These are phyloP conservation scores for Agapostemon virescens DNA, from an alignment of 2,888 invertebrate species.

Conservation along the genomic window DNA sequence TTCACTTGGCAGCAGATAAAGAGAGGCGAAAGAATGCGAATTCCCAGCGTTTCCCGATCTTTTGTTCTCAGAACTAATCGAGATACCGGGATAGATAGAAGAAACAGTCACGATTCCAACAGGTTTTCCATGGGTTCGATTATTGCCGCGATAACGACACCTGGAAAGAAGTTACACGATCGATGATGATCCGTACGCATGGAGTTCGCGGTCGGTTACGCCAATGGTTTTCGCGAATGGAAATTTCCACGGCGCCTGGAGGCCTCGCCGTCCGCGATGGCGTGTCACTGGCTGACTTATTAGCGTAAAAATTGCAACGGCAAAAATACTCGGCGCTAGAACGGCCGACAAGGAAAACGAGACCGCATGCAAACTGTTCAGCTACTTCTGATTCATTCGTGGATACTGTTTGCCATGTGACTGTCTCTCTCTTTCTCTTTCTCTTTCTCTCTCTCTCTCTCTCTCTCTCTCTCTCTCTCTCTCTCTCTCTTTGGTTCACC, in stretches of 20 bases:
- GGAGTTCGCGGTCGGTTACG: slow-evolving; percentile 68
- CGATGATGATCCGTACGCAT: not conserved
- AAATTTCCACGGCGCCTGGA: slow-evolving; percentile 74
- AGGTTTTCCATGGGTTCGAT: not conserved
- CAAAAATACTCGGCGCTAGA: slow-evolving; percentile 47
- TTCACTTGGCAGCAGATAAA: not conserved
- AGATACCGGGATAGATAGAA: not conserved
- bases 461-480: not conserved
- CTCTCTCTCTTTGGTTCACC: not conserved
- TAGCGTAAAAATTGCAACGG: slow-evolving; percentile 68
- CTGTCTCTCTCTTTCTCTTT: not conserved
- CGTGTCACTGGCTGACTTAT: slow-evolving; percentile 70
- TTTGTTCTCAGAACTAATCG: not conserved
- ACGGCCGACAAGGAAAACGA: not conserved
- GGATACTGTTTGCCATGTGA: not conserved
- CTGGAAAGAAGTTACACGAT: not conserved
- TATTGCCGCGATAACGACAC: not conserved
- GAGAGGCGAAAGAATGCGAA: not conserved
- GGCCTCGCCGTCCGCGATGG: slow-evolving; percentile 56
- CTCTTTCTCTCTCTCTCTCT: not conserved
- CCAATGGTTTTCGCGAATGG: slow-evolving; percentile 76
- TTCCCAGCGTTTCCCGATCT: not conserved
- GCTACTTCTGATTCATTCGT: not conserved
- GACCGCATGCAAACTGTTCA: not conserved
- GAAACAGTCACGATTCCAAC: not conserved